Evolutionary conservation across 2,113 vertebrate genomes (phyloP).

Genomic region (Sinocyclocheilus anshuiensis): DNA sequence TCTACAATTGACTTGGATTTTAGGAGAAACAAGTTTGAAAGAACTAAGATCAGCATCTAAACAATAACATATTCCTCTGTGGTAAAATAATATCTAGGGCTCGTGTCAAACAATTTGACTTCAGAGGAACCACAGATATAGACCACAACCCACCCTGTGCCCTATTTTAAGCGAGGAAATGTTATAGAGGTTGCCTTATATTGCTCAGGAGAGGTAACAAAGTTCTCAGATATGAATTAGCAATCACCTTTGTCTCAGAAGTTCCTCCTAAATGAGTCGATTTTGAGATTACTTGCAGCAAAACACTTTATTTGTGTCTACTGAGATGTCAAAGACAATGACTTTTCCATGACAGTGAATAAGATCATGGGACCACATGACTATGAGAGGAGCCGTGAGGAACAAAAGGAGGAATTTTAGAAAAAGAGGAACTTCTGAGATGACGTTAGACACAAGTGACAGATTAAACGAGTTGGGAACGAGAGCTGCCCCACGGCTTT

Average conservation of each 20-base stretch:
- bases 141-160: background rate
- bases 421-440: conserved; percentile 26
- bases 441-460: conserved; percentile 19
- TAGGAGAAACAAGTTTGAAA: no score
- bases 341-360: background rate
- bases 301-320: background rate
- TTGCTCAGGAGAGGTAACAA: background rate
- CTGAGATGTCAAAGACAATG: background rate
- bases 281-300: background rate
- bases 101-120: background rate
- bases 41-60: background rate
- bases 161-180: background rate
- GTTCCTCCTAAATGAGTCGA: background rate
- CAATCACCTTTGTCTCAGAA: background rate
- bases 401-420: conserved; percentile 9
- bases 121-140: background rate
- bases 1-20: no score
- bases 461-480: conserved; percentile 11
- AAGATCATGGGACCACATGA: conserved; percentile 17
- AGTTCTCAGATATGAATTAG: background rate
- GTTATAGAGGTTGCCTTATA: background rate
- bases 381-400: background rate
- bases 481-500: conserved; percentile 56
- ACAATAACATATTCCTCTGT: background rate
- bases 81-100: background rate